Conservation (phyloP, 2,797 vertebrate species). For the Leptatherina wallacei region DNA sequence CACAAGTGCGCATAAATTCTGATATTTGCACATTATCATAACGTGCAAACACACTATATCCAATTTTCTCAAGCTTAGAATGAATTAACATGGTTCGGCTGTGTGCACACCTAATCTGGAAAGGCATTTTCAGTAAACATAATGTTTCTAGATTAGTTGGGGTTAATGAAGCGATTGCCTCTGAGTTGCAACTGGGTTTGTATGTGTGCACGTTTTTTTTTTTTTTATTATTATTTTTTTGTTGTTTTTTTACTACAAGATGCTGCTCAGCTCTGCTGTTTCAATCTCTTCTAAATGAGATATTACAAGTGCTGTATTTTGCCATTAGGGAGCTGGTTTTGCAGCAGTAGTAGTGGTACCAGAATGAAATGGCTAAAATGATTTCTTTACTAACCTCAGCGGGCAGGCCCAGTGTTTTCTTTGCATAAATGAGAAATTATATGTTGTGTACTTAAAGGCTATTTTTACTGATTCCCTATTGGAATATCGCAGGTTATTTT, state of each 20-base stretch:
- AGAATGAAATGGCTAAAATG: conserved; percentile 67
- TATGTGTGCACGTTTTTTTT: conserved; percentile 49
- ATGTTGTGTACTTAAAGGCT: conserved; percentile 62
- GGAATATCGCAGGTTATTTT: conserved; percentile 56
- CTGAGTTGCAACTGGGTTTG: conserved; percentile 35
- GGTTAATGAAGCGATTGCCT: conserved; percentile 74
- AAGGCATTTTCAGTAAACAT: conserved; percentile 68
- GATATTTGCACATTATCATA: conserved; percentile 6
- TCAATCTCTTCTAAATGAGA: conserved; percentile 65
- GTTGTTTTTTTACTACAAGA: conserved; percentile 34
- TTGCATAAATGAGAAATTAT: conserved; percentile 70
- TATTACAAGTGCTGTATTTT: conserved; percentile 71
- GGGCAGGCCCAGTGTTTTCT: conserved; percentile 65
- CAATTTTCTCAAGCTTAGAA: conserved; percentile 22
- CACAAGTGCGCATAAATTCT: background rate
- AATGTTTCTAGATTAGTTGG: conserved; percentile 77
- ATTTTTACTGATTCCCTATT: conserved; percentile 52
- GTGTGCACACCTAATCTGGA: conserved; percentile 48
- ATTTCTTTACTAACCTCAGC: conserved; percentile 64
- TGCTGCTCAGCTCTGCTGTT: conserved; percentile 46
- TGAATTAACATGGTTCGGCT: conserved; percentile 55
- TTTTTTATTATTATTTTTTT: background rate
- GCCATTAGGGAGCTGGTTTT: conserved; percentile 66
- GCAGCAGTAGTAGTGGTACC: conserved; percentile 39
- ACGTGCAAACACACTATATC: conserved; percentile 34